Evolutionary conservation across 2,888 invertebrate species (phyloP).

Genomic region (Mesoligia furuncula): DNA sequence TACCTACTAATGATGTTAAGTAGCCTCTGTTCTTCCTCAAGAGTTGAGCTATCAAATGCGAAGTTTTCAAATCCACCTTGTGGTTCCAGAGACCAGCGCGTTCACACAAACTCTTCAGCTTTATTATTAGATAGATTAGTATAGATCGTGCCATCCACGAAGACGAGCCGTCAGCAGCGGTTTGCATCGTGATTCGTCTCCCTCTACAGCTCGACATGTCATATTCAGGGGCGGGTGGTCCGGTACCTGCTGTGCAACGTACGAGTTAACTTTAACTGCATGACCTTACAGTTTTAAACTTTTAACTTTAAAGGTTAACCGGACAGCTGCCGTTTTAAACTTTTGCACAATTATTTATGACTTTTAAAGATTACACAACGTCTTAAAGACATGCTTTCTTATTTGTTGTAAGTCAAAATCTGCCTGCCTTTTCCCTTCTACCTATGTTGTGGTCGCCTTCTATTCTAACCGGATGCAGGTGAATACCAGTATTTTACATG

Average conservation of each 20-base stretch:
- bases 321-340: conserved; percentile 10
- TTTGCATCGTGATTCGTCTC: no score
- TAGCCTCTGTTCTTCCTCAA: no score
- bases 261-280: background rate
- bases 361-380: background rate
- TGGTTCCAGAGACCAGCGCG: no score
- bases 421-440: background rate
- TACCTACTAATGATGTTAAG: no score
- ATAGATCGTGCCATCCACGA: no score
- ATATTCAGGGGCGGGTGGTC: no score
- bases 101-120: no score
- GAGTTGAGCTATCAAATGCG: no score
- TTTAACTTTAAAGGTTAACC: conserved; percentile 2
- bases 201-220: no score
- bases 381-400: background rate
- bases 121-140: no score
- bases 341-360: conserved; percentile 5
- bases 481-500: background rate
- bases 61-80: no score
- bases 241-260: background rate
- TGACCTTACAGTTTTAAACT: background rate
- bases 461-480: background rate
- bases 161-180: no score
- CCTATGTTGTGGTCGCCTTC: background rate
- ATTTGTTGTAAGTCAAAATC: background rate